Percentiles rank a stretch among this genome's conserved stretches.
Conservation (phyloP, 2,888 invertebrate genomes). For the Eretmocerus hayati region DNA sequence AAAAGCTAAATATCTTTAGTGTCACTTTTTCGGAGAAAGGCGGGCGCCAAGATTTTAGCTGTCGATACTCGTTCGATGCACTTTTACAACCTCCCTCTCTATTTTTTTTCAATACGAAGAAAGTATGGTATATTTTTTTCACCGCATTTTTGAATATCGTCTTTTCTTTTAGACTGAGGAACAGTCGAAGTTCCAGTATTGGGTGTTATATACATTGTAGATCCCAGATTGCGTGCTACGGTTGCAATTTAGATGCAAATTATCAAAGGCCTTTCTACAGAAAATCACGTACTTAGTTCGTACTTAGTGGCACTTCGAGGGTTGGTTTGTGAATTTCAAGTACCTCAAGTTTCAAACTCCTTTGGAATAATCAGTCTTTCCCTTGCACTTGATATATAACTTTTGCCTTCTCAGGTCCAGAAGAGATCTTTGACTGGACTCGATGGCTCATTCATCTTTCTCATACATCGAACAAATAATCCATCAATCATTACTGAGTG, state of each 20-base stretch:
- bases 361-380: no score
- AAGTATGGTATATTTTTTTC: conserved; percentile 12
- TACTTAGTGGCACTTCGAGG: conserved; percentile 6
- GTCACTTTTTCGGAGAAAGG: conserved; percentile 21
- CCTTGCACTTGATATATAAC: no score
- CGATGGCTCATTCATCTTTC: no score
- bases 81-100: conserved; percentile 1
- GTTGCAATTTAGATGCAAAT: conserved; percentile 23
- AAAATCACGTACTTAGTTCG: conserved; percentile 20
- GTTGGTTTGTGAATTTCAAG: conserved; percentile 21
- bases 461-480: no score
- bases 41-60: conserved; percentile 20
- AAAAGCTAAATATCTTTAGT: conserved; percentile 11
- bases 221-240: conserved; percentile 17
- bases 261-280: conserved; percentile 21
- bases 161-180: no score
- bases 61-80: conserved; percentile 11
- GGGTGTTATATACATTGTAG: conserved; percentile 7
- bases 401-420: no score
- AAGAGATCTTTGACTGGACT: no score
- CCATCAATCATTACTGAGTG: no score
- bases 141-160: background rate
- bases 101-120: conserved; percentile 4
- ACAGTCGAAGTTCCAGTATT: no score
- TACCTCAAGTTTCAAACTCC: conserved; percentile 8